Conservation (phyloP, 2,113 vertebrate genomes). For the Acrocephalus kingi region DNA sequence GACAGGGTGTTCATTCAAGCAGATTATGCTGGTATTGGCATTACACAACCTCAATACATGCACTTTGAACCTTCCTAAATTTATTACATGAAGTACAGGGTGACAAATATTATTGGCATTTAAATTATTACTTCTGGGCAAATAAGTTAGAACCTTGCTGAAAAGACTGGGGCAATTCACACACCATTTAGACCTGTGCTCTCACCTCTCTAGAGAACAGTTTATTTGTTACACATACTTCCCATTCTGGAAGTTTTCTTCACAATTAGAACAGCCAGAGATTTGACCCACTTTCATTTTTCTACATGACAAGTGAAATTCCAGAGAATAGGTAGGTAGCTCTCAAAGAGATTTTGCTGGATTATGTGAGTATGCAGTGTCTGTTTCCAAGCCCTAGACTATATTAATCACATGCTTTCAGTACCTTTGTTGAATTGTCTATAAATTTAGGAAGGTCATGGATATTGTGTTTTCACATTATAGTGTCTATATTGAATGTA, state of each 20-base stretch:
- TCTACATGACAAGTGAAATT: slow-evolving; percentile 15
- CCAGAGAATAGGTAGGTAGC: background rate
- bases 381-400: background rate
- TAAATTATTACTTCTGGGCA: background rate
- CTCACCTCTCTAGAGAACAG: background rate
- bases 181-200: background rate
- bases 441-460: background rate
- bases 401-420: slow-evolving; percentile 14
- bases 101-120: background rate
- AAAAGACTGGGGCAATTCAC: background rate
- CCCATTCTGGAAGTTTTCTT: background rate
- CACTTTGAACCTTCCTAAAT: background rate
- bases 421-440: background rate
- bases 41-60: background rate
- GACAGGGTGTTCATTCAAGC: background rate
- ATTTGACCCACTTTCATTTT: slow-evolving; percentile 3
- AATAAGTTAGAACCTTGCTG: background rate
- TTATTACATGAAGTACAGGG: background rate
- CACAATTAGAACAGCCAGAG: slow-evolving; percentile 16
- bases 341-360: slow-evolving; percentile 18
- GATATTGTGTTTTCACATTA: background rate
- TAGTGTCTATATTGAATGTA: background rate
- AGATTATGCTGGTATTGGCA: background rate
- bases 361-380: background rate
- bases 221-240: background rate